Conservation (phyloP, 2,113 vertebrate genomes). For the Madoqua kirkii region DNA sequence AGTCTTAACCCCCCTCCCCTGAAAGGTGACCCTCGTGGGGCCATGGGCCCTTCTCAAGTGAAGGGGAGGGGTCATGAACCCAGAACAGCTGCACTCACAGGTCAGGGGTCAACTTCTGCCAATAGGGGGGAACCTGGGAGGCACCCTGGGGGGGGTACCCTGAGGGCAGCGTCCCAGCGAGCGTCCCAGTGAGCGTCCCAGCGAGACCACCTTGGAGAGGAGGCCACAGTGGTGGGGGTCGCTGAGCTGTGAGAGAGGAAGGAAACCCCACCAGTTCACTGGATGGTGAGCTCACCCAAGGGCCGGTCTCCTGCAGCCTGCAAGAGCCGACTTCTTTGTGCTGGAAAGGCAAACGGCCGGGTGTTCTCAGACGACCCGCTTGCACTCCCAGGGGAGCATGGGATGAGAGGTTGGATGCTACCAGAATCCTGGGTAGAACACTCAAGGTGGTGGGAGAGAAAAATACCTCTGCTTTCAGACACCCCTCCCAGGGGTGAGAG, state of each 20-base stretch:
- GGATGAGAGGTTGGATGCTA: neutral
- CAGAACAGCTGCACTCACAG: neutral
- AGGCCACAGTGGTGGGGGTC: neutral
- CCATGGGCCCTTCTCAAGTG: rapidly evolving
- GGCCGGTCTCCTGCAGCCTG: neutral
- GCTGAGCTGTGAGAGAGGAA: neutral
- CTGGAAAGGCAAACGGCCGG: rapidly evolving
- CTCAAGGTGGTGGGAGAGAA: rapidly evolving
- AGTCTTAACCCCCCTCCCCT: neutral
- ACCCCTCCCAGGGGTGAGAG: neutral
- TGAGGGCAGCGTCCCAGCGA: rapidly evolving
- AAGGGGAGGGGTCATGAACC: neutral
- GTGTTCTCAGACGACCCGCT: rapidly evolving
- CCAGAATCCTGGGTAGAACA: neutral
- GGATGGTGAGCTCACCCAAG: rapidly evolving
- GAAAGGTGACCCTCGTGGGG: neutral
- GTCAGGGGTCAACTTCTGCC: rapidly evolving
- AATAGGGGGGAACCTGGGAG: neutral
- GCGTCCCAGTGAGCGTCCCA: rapidly evolving
- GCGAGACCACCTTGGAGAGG: neutral
- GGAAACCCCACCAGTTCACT: too few species aligned
- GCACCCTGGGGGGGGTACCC: neutral
- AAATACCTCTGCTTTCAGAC: neutral
- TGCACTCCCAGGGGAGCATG: rapidly evolving
- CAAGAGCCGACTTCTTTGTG: rapidly evolving